Base-by-base conservation (phyloP, 2,113 vertebrate species). In the Podocnemis expansa region DNA sequence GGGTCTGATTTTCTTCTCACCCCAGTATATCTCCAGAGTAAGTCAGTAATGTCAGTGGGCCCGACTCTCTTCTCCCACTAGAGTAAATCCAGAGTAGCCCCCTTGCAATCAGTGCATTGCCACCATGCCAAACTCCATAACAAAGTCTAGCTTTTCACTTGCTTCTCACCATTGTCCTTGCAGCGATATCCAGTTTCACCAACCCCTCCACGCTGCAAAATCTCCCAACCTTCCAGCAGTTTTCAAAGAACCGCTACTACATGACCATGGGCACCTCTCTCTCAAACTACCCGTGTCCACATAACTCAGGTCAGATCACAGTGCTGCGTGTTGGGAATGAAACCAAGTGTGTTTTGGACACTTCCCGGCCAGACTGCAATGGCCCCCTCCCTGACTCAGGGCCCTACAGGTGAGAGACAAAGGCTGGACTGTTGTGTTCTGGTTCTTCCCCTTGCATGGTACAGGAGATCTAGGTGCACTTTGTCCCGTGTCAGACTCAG, bases 311-410 rank as follows among this genome's bases (percentile, higher is more conserved):
- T 17, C 90, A 90, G 0, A 89, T 98, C 85, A 31, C 10, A 0
- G 70, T 97, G 87, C 98, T 99, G 89, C 95, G 92, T 0, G 98
- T 99, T 0, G 98, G 98, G 76, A 96, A 90, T 0, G 96, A 98
- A 45, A 96, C 95, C 1, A 2, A 0, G 81, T 99, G 98, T 0
- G 1, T 0, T 0, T 0, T 0, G 0, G 38, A 80, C 0, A 0
- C 0, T 0, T 0, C 0, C 0, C 78, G 82, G 49, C 38, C 88
- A 75, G 95, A 96, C 60, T 98, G 98, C 93, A 98, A 98, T 1
- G 89, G 93, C 1, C 97, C 98, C 4, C 96, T 98, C 79, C 97
- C 96, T 0, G 13, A 16, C 25, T 95, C 97, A 0, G 97, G 98
- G 2, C 97, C 92, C 0, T 98, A 98, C 95, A 86, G 34, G 98